phyloP scores from a whole-genome alignment of 2,888 invertebrate species.

The Agrotis segetum region DNA sequence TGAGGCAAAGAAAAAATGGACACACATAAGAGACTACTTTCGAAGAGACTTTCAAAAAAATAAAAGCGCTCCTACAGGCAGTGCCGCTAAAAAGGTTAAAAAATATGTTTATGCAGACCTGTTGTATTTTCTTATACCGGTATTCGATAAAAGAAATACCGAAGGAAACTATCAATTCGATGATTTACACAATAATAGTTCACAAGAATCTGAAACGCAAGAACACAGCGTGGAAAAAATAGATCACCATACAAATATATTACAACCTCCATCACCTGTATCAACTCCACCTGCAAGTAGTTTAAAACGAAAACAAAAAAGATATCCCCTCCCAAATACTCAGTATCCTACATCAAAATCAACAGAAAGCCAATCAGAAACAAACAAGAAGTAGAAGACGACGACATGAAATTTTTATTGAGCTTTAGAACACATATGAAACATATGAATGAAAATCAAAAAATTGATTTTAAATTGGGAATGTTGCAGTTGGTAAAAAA shows the following conservation, averaged over 20 bases:
- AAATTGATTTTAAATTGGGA: conserved; percentile 45
- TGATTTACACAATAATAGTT: background rate
- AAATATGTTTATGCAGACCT: background rate
- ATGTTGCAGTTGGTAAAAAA: background rate
- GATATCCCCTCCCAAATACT: conserved; percentile 44
- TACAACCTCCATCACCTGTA: conserved; percentile 32
- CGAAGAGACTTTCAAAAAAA: background rate
- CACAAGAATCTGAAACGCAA: background rate
- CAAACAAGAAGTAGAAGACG: conserved; percentile 48
- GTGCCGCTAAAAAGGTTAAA: conserved; percentile 4
- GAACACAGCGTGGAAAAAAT: conserved; percentile 1
- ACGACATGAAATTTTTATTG: conserved; percentile 48
- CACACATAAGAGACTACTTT: background rate
- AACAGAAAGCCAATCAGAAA: conserved; percentile 47
- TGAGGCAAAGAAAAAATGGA: background rate
- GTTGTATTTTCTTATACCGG: background rate
- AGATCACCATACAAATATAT: conserved; percentile 31
- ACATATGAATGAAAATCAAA: conserved; percentile 44
- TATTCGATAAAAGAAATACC: conserved; percentile 21
- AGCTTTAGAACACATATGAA: conserved; percentile 51
- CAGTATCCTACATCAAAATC: conserved; percentile 44
- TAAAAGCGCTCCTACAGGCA: background rate
- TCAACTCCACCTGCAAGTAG: conserved; percentile 34
- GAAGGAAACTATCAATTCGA: conserved; percentile 37
- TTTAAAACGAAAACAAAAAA: conserved; percentile 40